Percentiles rank a stretch among this genome's conserved stretches.
These are phyloP conservation scores for Pyrrhosoma nymphula DNA, from an alignment of 2,888 invertebrate species.

Conservation along the genomic window DNA sequence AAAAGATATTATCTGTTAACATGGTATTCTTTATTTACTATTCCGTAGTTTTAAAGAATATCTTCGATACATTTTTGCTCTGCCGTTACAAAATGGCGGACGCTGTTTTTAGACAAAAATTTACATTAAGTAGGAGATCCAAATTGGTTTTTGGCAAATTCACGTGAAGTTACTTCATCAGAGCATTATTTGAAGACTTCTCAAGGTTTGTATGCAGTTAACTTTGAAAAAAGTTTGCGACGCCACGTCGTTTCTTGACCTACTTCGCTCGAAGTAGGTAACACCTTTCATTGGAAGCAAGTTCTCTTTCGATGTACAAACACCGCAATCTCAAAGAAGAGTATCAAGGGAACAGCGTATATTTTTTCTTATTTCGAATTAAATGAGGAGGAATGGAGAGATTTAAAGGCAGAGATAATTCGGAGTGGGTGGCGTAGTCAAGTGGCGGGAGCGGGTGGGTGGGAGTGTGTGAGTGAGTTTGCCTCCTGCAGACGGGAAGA, in stretches of 20 bases:
- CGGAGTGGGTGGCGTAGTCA: constrained; percentile 18
- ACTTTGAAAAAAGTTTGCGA: too few relatives aligned
- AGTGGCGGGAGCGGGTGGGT: not conserved
- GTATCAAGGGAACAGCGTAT: not conserved
- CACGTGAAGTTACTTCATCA: too few relatives aligned
- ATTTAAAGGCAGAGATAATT: constrained; percentile 26
- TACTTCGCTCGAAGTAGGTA: not conserved
- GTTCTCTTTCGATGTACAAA: not conserved
- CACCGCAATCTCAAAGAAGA: not conserved
- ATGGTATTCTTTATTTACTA: too few relatives aligned
- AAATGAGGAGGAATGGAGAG: constrained; percentile 30
- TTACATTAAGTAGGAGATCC: too few relatives aligned
- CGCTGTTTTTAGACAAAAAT: too few relatives aligned
- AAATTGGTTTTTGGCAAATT: too few relatives aligned
- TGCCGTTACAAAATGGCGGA: too few relatives aligned
- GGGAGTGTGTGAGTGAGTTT: not conserved
- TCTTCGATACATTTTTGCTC: too few relatives aligned
- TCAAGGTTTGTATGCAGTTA: too few relatives aligned
- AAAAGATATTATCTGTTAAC: too few relatives aligned
- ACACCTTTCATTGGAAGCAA: not conserved
- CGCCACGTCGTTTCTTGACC: not conserved
- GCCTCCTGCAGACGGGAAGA: not conserved
- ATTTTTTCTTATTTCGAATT: not conserved
- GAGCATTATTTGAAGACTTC: too few relatives aligned
- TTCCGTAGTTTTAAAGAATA: too few relatives aligned